phyloP scores from a whole-genome alignment of 2,113 vertebrate genomes.

The Beaufortia kweichowensis region DNA sequence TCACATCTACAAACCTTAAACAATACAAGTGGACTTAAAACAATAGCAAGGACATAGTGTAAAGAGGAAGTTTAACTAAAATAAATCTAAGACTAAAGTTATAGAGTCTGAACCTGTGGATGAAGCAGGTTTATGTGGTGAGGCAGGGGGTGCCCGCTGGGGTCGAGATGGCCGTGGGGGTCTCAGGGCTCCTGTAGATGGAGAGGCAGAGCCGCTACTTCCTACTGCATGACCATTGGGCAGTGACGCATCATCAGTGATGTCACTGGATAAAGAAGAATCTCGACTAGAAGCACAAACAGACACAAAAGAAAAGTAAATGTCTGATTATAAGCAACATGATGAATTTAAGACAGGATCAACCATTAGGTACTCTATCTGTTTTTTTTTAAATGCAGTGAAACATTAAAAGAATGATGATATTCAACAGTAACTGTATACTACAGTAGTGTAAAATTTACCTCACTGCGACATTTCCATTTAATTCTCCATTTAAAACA shows the following conservation, averaged over 20 bases:
- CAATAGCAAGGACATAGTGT: too few species aligned
- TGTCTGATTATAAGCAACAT: neutral
- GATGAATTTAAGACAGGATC: neutral
- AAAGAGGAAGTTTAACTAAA: too few species aligned
- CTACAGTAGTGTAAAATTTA: conserved; percentile 28
- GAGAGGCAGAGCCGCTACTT: conserved; percentile 81
- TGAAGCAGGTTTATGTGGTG: conserved; percentile 81
- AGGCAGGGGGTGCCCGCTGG: conserved; percentile 88
- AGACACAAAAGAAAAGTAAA: neutral
- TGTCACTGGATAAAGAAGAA: conserved; percentile 77
- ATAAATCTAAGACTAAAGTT: neutral
- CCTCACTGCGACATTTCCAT: conserved; percentile 71
- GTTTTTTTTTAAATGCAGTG: too few species aligned
- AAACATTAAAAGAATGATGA: too few species aligned
- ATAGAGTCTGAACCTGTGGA: conserved; percentile 72
- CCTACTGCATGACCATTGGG: conserved; percentile 74
- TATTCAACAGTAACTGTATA: neutral
- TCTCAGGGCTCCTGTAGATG: conserved; percentile 79
- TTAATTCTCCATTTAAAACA: conserved; percentile 77
- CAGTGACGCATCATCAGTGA: conserved; percentile 74
- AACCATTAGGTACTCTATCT: too few species aligned
- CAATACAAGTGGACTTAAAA: too few species aligned
- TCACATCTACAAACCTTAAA: too few species aligned
- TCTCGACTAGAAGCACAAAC: conserved; percentile 76
- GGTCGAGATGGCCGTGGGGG: conserved; percentile 88